These are phyloP conservation scores for Thereuonema tuberculata DNA, from an alignment of 1,140 invertebrate species.

Conservation along the genomic window DNA sequence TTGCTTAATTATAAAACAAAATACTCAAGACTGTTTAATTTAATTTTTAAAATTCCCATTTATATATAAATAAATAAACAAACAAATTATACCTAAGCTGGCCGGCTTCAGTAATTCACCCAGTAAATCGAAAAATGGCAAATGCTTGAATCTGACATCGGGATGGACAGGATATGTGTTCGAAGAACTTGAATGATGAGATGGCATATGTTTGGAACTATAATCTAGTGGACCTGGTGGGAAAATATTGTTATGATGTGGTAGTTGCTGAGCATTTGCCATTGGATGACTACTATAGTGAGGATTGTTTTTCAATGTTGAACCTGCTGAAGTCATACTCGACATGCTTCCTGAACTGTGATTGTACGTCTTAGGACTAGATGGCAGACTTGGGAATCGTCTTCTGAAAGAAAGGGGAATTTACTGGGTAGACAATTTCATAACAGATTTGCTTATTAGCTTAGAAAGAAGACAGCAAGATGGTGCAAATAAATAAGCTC, in stretches of 20 bases:
- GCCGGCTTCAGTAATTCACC: constrained; percentile 79
- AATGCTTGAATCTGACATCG: constrained; percentile 73
- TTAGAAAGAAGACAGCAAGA: too few relatives aligned
- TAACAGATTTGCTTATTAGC: too few relatives aligned
- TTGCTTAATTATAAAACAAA: too few relatives aligned
- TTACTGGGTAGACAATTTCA: too few relatives aligned
- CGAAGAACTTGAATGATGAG: constrained; percentile 5
- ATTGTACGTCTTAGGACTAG: background rate
- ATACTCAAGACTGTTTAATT: too few relatives aligned
- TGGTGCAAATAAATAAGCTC: too few relatives aligned
- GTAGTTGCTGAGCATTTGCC: background rate
- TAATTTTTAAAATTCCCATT: too few relatives aligned
- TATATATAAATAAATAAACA: too few relatives aligned
- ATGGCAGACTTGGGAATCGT: background rate
- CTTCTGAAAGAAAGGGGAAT: background rate
- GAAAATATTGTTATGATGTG: constrained; percentile 17
- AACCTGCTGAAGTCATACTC: background rate
- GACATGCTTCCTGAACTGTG: constrained; percentile 38
- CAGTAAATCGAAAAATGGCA: constrained; percentile 85
- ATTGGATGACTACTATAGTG: background rate
- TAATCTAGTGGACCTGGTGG: constrained; percentile 7
- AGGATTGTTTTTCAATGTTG: background rate
- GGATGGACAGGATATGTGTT: constrained; percentile 56
- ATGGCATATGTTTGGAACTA: constrained; percentile 12
- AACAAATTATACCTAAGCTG: constrained; percentile 45